Evolutionary conservation across 2,113 vertebrate genomes (phyloP), one percentile per base, ranked within the genome.

Genomic region (Megaceryle torquata): DNA sequence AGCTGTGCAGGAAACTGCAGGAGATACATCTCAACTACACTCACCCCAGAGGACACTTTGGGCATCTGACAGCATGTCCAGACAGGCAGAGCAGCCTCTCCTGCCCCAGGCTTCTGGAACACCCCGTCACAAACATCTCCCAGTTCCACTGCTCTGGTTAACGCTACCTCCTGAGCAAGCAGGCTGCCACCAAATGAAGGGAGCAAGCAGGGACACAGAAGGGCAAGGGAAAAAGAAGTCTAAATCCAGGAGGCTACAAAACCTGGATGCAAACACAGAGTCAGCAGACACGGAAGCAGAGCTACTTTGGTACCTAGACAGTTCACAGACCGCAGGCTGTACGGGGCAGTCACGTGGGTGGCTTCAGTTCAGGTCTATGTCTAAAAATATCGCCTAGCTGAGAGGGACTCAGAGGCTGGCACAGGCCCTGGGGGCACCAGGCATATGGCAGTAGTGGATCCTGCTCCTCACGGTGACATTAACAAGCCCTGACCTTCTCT

Each of bases 401-500:
- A 84, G 93, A 91, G 79, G 85, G 85, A 68, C 76, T 51, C 6
- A 1, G 67, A 76, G 95, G 68, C 88, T 94, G 85, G 89, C 91
- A 77, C 43, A n/a, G 82, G 89, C 90, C 93, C 91, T 81, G 82
- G 93, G 93, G 94, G 94, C 94, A 96, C 16, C 79, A 77, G 59
- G 95, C 95, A 95, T 83, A 94, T 88, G 93, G 95, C 93, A 83
- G 82, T 1, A 76, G 88, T 6, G 0, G 85, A 82, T 88, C 82
- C 82, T 59, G 88, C 95, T 97, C 93, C 95, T 97, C 93, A 59
- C 44, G 2, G 90, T 95, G 95, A 97, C 82, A 81, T 88, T 97
- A 96, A 97, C 95, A 90, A 96, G 96, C 95, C 93, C 95, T 94
- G 96, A 96, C 93, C 96, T 95, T 91, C 94, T 96, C 95, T 96